phyloP scores from a whole-genome alignment of 2,797 vertebrate species.

The Anguilla obscura region DNA sequence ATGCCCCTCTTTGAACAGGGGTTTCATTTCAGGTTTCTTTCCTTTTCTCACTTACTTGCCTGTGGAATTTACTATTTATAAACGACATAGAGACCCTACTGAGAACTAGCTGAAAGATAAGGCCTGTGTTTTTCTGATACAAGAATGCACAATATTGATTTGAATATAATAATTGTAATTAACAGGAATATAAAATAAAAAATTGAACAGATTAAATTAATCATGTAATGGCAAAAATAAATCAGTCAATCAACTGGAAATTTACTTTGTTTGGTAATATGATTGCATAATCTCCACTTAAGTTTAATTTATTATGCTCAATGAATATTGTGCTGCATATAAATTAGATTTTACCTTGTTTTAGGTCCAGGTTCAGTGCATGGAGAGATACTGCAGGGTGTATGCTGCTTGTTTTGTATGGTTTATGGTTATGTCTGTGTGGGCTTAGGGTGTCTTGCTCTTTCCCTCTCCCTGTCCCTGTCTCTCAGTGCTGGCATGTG shows the following conservation, averaged over 20 bases:
- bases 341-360: background rate
- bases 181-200: background rate
- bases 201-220: background rate
- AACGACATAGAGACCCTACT: background rate
- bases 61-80: background rate
- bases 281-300: background rate
- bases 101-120: background rate
- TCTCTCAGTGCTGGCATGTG: conserved; percentile 88
- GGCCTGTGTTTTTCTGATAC: background rate
- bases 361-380: background rate
- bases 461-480: conserved; percentile 38
- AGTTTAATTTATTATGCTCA: background rate
- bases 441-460: background rate
- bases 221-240: background rate
- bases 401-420: background rate
- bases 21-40: background rate
- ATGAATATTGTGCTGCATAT: background rate
- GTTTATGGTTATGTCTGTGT: background rate
- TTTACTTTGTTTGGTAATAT: background rate
- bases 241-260: background rate
- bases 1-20: background rate
- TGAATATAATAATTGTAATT: background rate
- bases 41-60: background rate
- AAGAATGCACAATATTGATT: background rate
- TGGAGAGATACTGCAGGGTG: background rate